These are phyloP conservation scores for Etheostoma perlongum DNA, from an alignment of 2,797 vertebrate genomes.

Conservation along the genomic window DNA sequence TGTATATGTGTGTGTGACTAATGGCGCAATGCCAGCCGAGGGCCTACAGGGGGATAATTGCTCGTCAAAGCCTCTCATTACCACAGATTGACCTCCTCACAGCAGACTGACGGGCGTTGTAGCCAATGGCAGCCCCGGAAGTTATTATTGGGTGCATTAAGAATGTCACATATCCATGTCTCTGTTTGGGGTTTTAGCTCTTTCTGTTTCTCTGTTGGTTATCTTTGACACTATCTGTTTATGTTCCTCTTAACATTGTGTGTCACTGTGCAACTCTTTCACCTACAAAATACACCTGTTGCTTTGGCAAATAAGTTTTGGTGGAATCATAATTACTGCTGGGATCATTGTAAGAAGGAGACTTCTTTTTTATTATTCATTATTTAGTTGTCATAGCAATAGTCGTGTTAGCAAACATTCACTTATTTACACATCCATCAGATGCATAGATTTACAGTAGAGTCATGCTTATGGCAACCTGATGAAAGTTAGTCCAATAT, in stretches of 20 bases:
- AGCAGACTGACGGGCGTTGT: conserved; percentile 24
- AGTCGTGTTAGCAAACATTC: neutral
- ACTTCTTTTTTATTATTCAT: conserved; percentile 11
- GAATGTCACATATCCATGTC: conserved; percentile 31
- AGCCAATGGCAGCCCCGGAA: conserved; percentile 42
- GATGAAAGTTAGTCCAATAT: neutral
- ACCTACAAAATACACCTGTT: neutral
- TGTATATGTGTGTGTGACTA: conserved; percentile 25
- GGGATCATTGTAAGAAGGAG: neutral
- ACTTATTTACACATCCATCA: neutral
- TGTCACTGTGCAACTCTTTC: conserved; percentile 2
- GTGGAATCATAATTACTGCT: neutral
- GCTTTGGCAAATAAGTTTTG: neutral
- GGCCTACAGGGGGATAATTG: conserved; percentile 71
- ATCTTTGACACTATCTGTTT: conserved; percentile 24
- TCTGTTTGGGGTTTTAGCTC: conserved; percentile 24
- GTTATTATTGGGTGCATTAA: conserved; percentile 36
- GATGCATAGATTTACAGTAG: neutral
- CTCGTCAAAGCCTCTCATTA: conserved; percentile 78
- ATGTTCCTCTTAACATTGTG: neutral
- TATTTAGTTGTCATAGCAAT: neutral
- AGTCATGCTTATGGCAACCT: neutral
- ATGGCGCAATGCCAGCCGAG: conserved; percentile 52
- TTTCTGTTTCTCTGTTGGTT: conserved; percentile 14
- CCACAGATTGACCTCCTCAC: conserved; percentile 62